Conservation (phyloP, 2,113 vertebrate genomes). For the Dissostichus mawsoni region DNA sequence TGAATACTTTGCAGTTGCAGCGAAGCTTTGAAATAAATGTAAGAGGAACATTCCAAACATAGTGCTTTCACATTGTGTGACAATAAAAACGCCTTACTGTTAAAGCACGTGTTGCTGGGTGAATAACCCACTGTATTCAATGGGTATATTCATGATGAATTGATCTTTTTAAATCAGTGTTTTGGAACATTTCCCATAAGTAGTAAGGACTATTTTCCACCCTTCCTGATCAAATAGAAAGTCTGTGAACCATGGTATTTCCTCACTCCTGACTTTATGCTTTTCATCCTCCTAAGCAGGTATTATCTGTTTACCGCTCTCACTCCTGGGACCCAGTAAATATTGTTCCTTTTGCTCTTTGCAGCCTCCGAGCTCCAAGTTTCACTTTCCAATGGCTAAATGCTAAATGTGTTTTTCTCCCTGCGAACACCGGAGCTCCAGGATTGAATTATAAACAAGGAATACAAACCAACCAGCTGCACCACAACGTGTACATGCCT, state of each 20-base stretch:
- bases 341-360: conserved; percentile 48
- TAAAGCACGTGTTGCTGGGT: conserved; percentile 6
- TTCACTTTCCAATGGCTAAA: conserved; percentile 58
- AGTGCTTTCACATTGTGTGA: background rate
- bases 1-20: background rate
- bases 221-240: background rate
- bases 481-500: conserved; percentile 35
- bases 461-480: conserved; percentile 43
- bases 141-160: background rate
- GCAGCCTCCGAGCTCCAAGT: conserved; percentile 43
- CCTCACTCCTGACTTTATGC: conserved; percentile 29
- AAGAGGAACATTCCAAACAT: background rate
- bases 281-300: conserved; percentile 47
- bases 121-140: background rate
- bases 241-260: conserved; percentile 8
- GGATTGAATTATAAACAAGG: conserved; percentile 52
- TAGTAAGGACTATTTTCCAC: background rate
- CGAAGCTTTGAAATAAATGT: conserved; percentile 28
- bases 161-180: background rate
- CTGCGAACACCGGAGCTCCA: conserved; percentile 30
- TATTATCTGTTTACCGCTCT: conserved; percentile 48
- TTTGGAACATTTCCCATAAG: background rate
- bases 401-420: conserved; percentile 51
- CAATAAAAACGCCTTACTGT: background rate
- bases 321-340: conserved; percentile 63